phyloP scores from a whole-genome alignment of 2,888 invertebrate genomes.

The Drosophila birchii region DNA sequence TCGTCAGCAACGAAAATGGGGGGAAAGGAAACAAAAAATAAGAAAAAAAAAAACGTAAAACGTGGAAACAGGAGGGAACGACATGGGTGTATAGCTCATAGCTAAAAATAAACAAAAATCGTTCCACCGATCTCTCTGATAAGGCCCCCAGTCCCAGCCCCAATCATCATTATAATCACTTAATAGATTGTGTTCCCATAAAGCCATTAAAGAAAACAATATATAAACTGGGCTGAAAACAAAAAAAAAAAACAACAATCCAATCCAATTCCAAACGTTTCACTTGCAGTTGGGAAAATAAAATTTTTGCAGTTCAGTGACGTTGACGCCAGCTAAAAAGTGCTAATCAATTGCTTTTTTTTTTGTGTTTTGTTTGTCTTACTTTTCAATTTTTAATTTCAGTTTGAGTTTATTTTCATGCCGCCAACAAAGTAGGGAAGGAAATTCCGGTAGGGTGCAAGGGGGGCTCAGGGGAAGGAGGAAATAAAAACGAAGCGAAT shows the following conservation, averaged over 20 bases:
- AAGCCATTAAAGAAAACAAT: conserved; percentile 47
- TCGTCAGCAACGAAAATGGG: conserved; percentile 28
- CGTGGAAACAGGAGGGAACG: conserved; percentile 15
- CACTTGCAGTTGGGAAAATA: conserved; percentile 22
- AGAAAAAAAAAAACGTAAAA: conserved; percentile 10
- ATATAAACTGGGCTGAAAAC: not conserved
- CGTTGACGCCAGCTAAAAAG: conserved; percentile 33
- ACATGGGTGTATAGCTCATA: conserved; percentile 63
- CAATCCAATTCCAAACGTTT: conserved; percentile 29
- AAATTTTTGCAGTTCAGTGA: conserved; percentile 58
- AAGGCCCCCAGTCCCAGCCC: conserved; percentile 39
- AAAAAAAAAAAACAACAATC: not conserved
- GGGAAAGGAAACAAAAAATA: not conserved
- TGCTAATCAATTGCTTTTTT: conserved; percentile 66
- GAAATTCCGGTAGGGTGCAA: not conserved
- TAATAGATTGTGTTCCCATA: conserved; percentile 73
- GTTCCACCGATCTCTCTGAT: conserved; percentile 37
- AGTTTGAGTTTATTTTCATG: conserved; percentile 62
- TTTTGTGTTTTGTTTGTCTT: conserved; percentile 14
- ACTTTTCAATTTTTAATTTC: conserved; percentile 31
- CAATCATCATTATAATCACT: conserved; percentile 69
- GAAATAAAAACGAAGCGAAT: conserved; percentile 9
- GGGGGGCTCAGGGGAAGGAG: conserved; percentile 7
- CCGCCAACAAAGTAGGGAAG: conserved; percentile 56
- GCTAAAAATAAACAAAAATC: conserved; percentile 67